Evolutionary conservation across 2,888 invertebrate genomes (phyloP).

Genomic region (Tipula lateralis): DNA sequence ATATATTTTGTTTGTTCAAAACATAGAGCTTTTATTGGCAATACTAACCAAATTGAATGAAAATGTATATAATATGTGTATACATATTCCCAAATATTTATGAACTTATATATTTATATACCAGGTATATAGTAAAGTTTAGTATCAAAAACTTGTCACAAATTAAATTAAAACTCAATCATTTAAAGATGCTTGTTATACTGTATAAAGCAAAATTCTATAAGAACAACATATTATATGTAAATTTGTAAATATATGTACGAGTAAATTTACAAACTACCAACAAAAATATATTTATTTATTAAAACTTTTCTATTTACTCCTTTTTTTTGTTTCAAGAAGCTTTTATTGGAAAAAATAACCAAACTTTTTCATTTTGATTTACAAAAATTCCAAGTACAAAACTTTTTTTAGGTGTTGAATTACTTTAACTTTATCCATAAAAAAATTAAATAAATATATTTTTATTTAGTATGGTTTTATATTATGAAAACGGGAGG

Average conservation of each 20-base stretch:
- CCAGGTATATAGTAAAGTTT: not conserved
- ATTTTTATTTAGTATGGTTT: not conserved
- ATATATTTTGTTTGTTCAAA: too few species aligned
- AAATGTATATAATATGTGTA: too few species aligned
- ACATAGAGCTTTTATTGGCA: not conserved
- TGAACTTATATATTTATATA: not conserved
- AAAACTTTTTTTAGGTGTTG: not conserved
- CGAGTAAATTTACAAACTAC: not conserved
- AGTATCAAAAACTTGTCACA: not conserved
- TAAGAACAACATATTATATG: not conserved
- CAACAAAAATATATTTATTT: not conserved
- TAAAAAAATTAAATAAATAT: not conserved
- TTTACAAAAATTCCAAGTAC: not conserved
- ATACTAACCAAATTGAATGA: not conserved
- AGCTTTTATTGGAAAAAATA: not conserved
- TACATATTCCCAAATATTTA: not conserved
- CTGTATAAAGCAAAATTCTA: too few species aligned
- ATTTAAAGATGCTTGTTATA: not conserved
- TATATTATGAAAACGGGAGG: not conserved
- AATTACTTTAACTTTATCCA: slow-evolving; percentile 9
- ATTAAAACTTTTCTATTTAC: not conserved
- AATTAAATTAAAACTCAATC: not conserved
- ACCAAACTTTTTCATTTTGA: not conserved
- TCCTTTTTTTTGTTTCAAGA: not conserved
- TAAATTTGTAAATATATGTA: not conserved